Evolutionary conservation across 2,797 vertebrate species (phyloP).

Genomic region (Brachymystax lenok): DNA sequence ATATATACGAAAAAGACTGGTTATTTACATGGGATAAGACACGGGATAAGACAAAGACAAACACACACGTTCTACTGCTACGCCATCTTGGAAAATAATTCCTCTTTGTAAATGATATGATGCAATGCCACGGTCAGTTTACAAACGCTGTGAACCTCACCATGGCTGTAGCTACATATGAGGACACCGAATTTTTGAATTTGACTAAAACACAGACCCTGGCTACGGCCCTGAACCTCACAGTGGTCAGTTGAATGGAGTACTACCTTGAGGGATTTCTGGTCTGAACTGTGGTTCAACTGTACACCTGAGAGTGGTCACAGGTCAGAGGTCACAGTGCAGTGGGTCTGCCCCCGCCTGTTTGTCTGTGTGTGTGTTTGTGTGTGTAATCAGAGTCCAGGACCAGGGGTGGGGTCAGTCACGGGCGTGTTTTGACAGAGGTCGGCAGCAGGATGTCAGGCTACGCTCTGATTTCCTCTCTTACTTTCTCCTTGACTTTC

Average conservation of each 20-base stretch:
- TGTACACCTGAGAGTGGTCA: background rate
- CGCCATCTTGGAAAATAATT: constrained; percentile 27
- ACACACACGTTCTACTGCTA: too few species aligned
- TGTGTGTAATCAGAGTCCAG: background rate
- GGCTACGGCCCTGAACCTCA: background rate
- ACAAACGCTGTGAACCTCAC: constrained; percentile 42
- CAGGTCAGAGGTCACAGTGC: background rate
- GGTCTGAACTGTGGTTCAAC: background rate
- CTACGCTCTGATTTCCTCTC: constrained; percentile 15
- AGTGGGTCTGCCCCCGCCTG: constrained; percentile 3
- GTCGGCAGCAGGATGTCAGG: constrained; percentile 11
- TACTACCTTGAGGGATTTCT: background rate
- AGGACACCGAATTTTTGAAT: too few species aligned
- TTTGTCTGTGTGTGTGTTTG: background rate
- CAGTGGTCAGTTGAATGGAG: constrained; percentile 1
- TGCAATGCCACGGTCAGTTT: constrained; percentile 66
- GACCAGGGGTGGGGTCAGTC: constrained; percentile 1
- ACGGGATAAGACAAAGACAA: too few species aligned
- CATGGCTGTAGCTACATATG: background rate
- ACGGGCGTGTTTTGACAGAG: constrained; percentile 14
- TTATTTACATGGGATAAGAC: too few species aligned
- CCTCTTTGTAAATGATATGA: constrained; percentile 76
- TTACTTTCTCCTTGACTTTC: constrained; percentile 2
- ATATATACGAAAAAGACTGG: too few species aligned
- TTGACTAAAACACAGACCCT: background rate